phyloP scores from a whole-genome alignment of 2,797 vertebrate species.

The Pteropus rufus region DNA sequence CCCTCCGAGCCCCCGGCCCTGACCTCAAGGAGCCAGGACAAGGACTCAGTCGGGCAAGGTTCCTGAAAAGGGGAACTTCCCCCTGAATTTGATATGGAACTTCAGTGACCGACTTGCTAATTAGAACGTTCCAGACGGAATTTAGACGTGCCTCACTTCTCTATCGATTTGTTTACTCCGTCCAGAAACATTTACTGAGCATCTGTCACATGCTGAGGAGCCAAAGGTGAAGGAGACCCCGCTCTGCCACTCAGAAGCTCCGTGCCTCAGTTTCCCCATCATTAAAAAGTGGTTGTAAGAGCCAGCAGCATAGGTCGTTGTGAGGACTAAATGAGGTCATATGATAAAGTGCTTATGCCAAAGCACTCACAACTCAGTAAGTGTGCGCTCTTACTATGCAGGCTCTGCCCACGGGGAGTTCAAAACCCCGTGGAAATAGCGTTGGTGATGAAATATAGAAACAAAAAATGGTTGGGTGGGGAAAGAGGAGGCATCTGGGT shows the following conservation, averaged over 20 bases:
- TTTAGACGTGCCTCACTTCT: not conserved
- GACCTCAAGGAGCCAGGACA: not conserved
- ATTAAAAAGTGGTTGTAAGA: not conserved
- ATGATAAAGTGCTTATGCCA: not conserved
- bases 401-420: not conserved
- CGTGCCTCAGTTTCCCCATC: not conserved
- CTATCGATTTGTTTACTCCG: not conserved
- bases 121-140: not conserved
- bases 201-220: not conserved
- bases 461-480: no score
- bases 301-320: not conserved
- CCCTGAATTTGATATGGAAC: not conserved
- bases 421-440: not conserved
- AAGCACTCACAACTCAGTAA: rapidly evolving
- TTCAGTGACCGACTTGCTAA: not conserved
- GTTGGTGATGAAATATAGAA: not conserved
- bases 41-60: not conserved
- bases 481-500: not conserved
- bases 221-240: not conserved
- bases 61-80: not conserved
- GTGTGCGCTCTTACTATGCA: rapidly evolving
- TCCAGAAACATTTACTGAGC: not conserved
- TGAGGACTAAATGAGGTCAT: not conserved
- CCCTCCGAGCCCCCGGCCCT: rapidly evolving
- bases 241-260: not conserved